Base-by-base conservation (phyloP, 2,888 invertebrate species). In the Caradrina clavipalpis region DNA sequence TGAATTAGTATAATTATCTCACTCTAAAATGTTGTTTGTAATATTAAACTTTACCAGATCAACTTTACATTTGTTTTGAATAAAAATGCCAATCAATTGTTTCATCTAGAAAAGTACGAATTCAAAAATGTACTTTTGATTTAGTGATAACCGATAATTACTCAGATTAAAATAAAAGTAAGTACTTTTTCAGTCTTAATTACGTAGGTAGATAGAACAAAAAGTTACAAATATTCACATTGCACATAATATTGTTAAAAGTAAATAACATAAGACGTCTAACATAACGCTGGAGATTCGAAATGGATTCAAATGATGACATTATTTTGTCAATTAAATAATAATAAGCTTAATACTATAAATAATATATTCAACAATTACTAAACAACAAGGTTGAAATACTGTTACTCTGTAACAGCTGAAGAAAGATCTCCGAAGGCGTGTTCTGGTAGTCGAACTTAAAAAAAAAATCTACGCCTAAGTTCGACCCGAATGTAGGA, bases 261-360 rank as follows among this genome's bases (percentile, higher is more conserved):
- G 17, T 17, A 42, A 15, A 42, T 26, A 17, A 17, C 17, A 45
- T 1, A 45, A 5, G 17, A 17, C 45, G 4, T 45, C 17, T 17
- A 73, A 19, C 53, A 45, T 51, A 26, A 42, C 50, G 22, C 22
- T 42, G 11, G 49, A 63, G 55, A 73, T 63, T 63, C 31, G 21
- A 45, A 42, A 8, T 49, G 55, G 49, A 73, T 63, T 73, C 31
- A 17, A 45, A 22, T 19, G n/a, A 73, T 22, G 47, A 31, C 39
- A 62, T 55, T 55, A 22, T 69, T 6, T 54, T 8, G 26, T 31
- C 39, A 39, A 35, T 21, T 21, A 11, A 45, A 11, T 63, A 26
- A 11, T 17, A 39, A 3, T 21, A 22, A 67, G 19, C 13, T 8
- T 56, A 50, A 47, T 35, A 59, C 22, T 19, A n/a, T n/a, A n/a